Base-by-base conservation (phyloP, 2,113 vertebrate species). In the Gallinago media region DNA sequence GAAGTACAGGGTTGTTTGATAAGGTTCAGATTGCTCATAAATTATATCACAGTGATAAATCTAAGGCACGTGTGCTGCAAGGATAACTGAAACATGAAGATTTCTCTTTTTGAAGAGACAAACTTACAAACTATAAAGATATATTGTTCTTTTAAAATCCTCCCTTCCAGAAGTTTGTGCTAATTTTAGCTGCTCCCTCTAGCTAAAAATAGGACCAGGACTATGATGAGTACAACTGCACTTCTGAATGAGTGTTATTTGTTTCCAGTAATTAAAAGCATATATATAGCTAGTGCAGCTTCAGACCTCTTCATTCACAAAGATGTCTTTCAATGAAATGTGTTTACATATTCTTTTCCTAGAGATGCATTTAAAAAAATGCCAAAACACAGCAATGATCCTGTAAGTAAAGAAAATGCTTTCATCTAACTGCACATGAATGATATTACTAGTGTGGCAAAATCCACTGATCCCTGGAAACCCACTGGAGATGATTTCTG, bases 381-480 rank as follows among this genome's bases (percentile, higher is more conserved):
- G 12, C 40, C 38, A 19, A 79, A 86, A 58, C 12, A 44, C 26
- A 79, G 27, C n/a, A 86, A 49, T 49, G 81, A 72, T 44, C 12
- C 36, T 75, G 23, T 80, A 88, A 83, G 55, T 65, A 94, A 83
- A 90, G 78, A 55, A 73, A 85, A 82, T 59, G 71, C 77, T 85
- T 95, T 81, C 67, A 54, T 90, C 15, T 38, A 88, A 58, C 47
- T 76, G 61, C 68, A 76, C 20, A 22, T 38, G 27, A 85, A 85
- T 6, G 4, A 9, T 67, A 32, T 61, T 86, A 36, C 71, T 78
- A 93, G 42, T 42, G 25, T 52, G 26, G 54, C n/a, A 85, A 89
- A 96, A 91, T 70, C 70, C 68, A 91, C 80, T 44, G 81, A 94
- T 84, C 72, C 32, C 49, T 78, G 70, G 68, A 93, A 96, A 85